A percentile compares a stretch with the other conserved stretches of the same genome.
Conservation (phyloP, 2,797 vertebrate genomes). For the Poecilia wingei region DNA sequence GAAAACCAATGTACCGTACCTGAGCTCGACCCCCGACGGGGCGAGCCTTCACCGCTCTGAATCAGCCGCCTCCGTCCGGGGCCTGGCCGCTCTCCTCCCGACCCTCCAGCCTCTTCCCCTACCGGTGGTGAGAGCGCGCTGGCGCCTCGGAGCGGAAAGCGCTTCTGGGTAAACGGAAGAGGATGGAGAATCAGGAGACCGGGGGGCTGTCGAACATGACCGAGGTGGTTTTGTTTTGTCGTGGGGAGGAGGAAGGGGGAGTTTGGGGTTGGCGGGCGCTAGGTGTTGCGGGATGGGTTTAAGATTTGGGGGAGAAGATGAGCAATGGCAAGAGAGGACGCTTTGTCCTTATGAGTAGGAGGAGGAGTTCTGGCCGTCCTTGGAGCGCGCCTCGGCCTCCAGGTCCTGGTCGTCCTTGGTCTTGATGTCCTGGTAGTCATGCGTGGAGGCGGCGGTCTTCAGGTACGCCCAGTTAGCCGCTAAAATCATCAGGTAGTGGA, state of each 20-base stretch:
- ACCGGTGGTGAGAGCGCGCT: slow-evolving; percentile 27
- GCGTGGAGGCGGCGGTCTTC: slow-evolving; percentile 96
- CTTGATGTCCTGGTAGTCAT: slow-evolving; percentile 99
- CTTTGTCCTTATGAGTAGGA: slow-evolving; percentile 92
- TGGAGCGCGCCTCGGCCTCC: slow-evolving; percentile 96
- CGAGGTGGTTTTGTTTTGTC: slow-evolving; percentile 58
- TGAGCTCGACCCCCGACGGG: slow-evolving; percentile 53
- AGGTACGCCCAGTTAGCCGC: slow-evolving; percentile 99
- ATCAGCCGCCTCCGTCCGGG: slow-evolving; percentile 60
- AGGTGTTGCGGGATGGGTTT: slow-evolving; percentile 54
- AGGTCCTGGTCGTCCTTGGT: slow-evolving; percentile 98
- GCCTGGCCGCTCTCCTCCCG: slow-evolving; percentile 43
- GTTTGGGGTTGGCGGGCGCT: slow-evolving; percentile 20
- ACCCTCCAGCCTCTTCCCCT: slow-evolving; percentile 61
- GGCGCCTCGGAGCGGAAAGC: slow-evolving; percentile 27
- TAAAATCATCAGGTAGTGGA: slow-evolving; percentile 99
- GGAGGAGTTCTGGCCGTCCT: slow-evolving; percentile 99
- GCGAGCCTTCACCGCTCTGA: slow-evolving; percentile 56
- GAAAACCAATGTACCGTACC: slow-evolving; percentile 51
- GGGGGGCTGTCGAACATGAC: slow-evolving; percentile 62
- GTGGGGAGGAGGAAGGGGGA: slow-evolving; percentile 20
- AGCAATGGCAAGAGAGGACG: slow-evolving; percentile 46
- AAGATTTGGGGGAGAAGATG: slow-evolving; percentile 50
- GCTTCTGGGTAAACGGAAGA: slow-evolving; percentile 48
- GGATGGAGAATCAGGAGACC: slow-evolving; percentile 64